Base-by-base conservation (phyloP, 2,797 vertebrate genomes). In the Etheostoma perlongum region DNA sequence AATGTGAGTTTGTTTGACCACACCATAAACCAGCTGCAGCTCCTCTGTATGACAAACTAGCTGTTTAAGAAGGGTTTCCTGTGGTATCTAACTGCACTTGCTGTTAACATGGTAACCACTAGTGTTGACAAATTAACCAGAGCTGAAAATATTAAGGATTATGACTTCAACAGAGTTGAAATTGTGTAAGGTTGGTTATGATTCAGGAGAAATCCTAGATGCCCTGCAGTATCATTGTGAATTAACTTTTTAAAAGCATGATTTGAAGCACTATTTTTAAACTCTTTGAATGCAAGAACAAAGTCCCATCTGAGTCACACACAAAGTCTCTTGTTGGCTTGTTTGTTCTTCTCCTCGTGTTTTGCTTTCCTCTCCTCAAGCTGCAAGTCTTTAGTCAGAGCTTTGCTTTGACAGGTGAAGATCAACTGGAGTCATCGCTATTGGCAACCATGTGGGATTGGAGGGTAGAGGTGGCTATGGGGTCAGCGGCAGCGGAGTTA, bases 351-450 rank as follows among this genome's bases (percentile, higher is more conserved):
- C 80, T 81, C 58, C 68, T 81, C 84, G 88, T 93, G 88, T 91
- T 94, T 92, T 94, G 82, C 82, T 94, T 93, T 91, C 87, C 81
- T 82, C 62, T 87, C 78, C 84, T 91, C 86, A 93, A 94, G 91
- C 92, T 94, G 93, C 88, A 91, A 90, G 88, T 93, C 92, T 95
- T 95, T 92, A 94, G 90, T 90, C 84, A 49, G 86, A 91, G 87
- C 92, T 91, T 94, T 95, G 94, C 93, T 95, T 95, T 95, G 94
- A 96, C 94, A 95, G 93, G 92, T 95, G 94, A 92, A 93, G 95
- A 95, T 95, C 94, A 94, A 90, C 93, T 51, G 15, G 88, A 92
- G 89, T 83, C 93, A 85, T 94, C 80, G 75, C 91, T 87, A 92
- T 90, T 92, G 92, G 93, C 92, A 93, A 91, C 90, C 88, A 75